Base-by-base conservation (phyloP, 2,797 vertebrate species). In the Sebastes ruberrimus region DNA sequence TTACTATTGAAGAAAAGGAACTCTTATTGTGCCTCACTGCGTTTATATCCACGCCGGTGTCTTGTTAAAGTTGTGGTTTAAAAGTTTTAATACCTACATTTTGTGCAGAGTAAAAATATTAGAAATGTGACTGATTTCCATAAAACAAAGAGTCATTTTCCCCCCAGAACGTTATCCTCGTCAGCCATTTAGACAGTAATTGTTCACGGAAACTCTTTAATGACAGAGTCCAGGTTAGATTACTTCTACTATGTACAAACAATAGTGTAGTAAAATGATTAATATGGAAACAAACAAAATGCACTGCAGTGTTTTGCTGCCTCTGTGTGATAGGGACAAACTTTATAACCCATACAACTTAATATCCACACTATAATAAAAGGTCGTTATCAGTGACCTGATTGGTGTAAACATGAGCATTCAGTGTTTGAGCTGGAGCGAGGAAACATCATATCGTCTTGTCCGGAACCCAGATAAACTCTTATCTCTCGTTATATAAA, bases 1-100 rank as follows among this genome's bases (percentile, higher is more conserved):
- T 92, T 81, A 88, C 78, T 35, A 22, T 23, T 42, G 7, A 64
- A 49, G 23, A 71, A 52, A 69, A 68, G 27, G 13, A 60, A 22
- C 14, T 33, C 38, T 62, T 16, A 46, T 67, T 71, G 63, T 62
- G 46, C 33, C 5, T 69, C 38, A n/a, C n/a, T 66, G 46, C 18
- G n/a, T 69, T 76, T n/a, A 57, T n/a, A 62, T 62, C 18, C 10
- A 30, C 64, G 46, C 2, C 7, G 60, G 5, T 20, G 57, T 60
- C 35, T 30, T 75, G 49, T 60, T 72, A 23, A 63, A 59, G 6
- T 42, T 35, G 25, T 35, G 27, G 18, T 74, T 53, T 30, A 9
- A 46, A 52, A 1, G 3, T 23, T 72, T 25, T 64, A 61, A 30
- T 13, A n/a, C 23, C 13, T 25, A 22, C 3, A 53, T 32, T 30